Conservation (phyloP, 2,888 invertebrate species). For the Cecidostiba fungosa region DNA sequence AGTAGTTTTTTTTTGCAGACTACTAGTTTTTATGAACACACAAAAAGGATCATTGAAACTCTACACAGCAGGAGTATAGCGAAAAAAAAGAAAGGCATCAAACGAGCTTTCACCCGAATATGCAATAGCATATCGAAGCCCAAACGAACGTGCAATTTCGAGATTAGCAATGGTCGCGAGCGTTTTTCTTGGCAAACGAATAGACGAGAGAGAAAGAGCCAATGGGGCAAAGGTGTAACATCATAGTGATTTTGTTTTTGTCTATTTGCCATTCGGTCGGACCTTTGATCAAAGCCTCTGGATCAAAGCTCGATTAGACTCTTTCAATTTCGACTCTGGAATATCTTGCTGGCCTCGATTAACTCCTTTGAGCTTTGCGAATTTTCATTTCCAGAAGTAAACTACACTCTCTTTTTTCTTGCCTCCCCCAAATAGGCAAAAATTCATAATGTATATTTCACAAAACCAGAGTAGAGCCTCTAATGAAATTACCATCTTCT, state of each 20-base stretch:
- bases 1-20: not conserved
- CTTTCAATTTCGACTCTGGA: conserved; percentile 53
- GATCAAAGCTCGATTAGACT: conserved; percentile 57
- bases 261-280: conserved; percentile 22
- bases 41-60: conserved; percentile 48
- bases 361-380: not conserved
- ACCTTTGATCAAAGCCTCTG: conserved; percentile 52
- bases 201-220: not conserved
- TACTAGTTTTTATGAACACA: conserved; percentile 16
- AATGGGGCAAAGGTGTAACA: conserved; percentile 24
- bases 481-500: too few relatives aligned
- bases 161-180: conserved; percentile 58
- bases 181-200: conserved; percentile 25
- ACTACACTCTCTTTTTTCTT: not conserved
- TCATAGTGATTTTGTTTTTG: conserved; percentile 47
- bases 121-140: not conserved
- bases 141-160: conserved; percentile 59
- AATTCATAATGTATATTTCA: too few relatives aligned
- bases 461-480: too few relatives aligned
- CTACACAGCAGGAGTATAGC: too few relatives aligned
- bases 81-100: conserved; percentile 42
- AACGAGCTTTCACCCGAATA: conserved; percentile 59
- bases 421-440: too few relatives aligned
- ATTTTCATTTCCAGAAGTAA: conserved; percentile 41
- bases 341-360: conserved; percentile 44